Evolutionary conservation across 2,113 vertebrate genomes (phyloP).

Genomic region (Seriola quinqueradiata): DNA sequence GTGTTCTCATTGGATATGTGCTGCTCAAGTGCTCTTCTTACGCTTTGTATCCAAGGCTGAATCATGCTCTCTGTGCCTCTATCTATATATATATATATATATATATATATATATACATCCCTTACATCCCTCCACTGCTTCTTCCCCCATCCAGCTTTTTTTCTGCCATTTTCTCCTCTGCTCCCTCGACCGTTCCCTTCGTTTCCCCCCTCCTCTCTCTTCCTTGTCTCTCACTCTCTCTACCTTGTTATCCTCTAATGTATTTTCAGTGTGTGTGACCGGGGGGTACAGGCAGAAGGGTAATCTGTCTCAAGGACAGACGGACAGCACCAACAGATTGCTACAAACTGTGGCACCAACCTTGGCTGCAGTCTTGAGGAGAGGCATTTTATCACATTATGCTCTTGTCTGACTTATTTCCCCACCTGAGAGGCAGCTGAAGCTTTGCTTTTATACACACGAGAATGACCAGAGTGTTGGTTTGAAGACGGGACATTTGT

Average conservation of each 20-base stretch:
- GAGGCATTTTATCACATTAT: slow-evolving; percentile 42
- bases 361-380: slow-evolving; percentile 25
- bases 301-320: slow-evolving; percentile 69
- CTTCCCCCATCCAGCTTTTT: background rate
- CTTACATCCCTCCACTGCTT: background rate
- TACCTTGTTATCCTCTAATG: slow-evolving; percentile 60
- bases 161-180: slow-evolving; percentile 38
- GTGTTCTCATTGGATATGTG: slow-evolving; percentile 1
- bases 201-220: background rate
- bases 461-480: background rate
- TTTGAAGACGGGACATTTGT: background rate
- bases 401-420: slow-evolving; percentile 16
- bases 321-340: slow-evolving; percentile 43
- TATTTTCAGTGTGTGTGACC: slow-evolving; percentile 60
- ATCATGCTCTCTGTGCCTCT: background rate
- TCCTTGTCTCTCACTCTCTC: slow-evolving; percentile 29
- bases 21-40: background rate
- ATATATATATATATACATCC: too few species aligned
- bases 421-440: background rate
- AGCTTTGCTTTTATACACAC: background rate
- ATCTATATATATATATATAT: background rate
- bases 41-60: slow-evolving; percentile 24
- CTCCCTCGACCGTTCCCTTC: background rate
- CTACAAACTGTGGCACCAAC: slow-evolving; percentile 45
- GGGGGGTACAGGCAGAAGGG: slow-evolving; percentile 25